These are phyloP conservation scores for Stenichneumon culpator DNA, from an alignment of 2,888 invertebrate species.

Conservation along the genomic window DNA sequence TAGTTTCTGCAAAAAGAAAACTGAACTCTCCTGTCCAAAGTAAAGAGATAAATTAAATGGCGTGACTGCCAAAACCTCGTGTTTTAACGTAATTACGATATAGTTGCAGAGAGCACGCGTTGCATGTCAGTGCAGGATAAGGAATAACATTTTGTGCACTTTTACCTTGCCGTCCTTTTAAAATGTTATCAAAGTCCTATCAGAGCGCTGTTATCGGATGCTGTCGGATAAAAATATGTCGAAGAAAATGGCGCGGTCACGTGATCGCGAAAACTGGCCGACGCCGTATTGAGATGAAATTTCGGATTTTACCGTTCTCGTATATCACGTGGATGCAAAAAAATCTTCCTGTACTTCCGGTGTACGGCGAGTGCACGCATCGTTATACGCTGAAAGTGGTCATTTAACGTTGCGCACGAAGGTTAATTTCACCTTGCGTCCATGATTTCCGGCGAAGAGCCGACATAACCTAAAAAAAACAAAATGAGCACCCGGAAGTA, in stretches of 20 bases:
- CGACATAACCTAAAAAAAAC: conserved; percentile 18
- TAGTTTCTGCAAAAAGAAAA: background rate
- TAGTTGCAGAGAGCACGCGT: background rate
- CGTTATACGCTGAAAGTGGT: conserved; percentile 1
- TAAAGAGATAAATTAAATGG: background rate
- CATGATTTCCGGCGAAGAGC: conserved; percentile 30
- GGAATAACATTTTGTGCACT: background rate
- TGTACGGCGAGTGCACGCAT: background rate
- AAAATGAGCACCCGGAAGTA: conserved; percentile 55
- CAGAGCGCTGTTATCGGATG: background rate
- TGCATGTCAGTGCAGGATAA: background rate
- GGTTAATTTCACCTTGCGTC: conserved; percentile 60
- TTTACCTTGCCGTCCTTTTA: background rate
- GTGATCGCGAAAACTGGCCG: background rate
- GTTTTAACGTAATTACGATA: background rate
- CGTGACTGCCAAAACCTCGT: background rate
- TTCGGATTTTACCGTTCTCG: background rate
- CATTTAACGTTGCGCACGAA: conserved; percentile 52
- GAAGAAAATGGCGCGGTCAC: background rate
- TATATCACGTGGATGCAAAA: background rate
- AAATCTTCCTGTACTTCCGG: background rate
- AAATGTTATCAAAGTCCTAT: conserved; percentile 1
- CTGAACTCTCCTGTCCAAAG: background rate
- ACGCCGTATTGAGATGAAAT: background rate
- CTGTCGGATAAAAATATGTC: background rate